Evolutionary conservation across 2,888 invertebrate genomes (phyloP), one percentile per base, ranked within the genome.

Genomic region (Chrysina gloriosa): DNA sequence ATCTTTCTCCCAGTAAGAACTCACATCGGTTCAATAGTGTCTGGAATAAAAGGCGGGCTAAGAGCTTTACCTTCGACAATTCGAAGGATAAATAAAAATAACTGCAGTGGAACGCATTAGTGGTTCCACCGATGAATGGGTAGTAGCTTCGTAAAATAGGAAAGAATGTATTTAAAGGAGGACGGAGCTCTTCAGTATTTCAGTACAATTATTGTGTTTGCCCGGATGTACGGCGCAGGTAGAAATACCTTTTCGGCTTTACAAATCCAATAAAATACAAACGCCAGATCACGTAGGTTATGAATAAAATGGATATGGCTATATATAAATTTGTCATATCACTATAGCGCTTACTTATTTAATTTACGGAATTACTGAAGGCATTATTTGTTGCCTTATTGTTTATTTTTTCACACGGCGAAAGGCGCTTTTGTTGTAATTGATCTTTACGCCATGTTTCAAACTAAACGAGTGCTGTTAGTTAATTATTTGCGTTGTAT

Each of bases 231-330:
- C 56, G 56, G 58, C 31, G 56, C 67, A 68, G 68, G 68, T 68
- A 68, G 64, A 68, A 63, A 64, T 68, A 63, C 68, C 68, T 68
- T 63, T 67, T 64, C 63, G 52, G 42, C 64, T 63, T 68, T 67
- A 39, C 50, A 63, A 66, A 66, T 66, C 66, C 47, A 58, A 66
- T 65, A 65, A 65, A 65, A 65, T 66, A 31, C 14, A 31, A 56
- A 66, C 56, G 58, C 66, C 42, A 66, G 47, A 66, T 66, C 56
- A 66, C 11, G 16, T 50, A 52, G 42, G 39, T 64, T 52, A 64
- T 27, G 27, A 42, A 52, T 36, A 48, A 64, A 50, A 52, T 27
- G 48, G 25, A 64, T 42, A 52, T 63, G 63, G 48, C 63, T 34
- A 16, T 64, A 39, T 50, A 50, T 42, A 61, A 61, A 61, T 42